These are phyloP conservation scores for Otus sunia DNA, from an alignment of 2,113 vertebrate species.

Conservation along the genomic window DNA sequence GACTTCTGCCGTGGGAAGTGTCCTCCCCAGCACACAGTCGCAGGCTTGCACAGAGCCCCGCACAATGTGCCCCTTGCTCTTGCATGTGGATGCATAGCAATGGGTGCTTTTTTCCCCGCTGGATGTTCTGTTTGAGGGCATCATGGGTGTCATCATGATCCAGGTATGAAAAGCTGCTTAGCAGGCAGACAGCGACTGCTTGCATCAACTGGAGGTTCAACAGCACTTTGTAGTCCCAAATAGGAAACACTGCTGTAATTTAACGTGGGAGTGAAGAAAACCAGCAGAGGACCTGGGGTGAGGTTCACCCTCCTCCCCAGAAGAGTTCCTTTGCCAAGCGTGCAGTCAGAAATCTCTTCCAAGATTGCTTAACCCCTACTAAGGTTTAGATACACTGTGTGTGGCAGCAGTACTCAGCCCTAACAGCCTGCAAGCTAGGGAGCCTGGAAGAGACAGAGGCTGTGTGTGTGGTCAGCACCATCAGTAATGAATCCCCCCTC, in stretches of 20 bases:
- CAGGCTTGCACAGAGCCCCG: background rate
- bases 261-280: background rate
- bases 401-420: background rate
- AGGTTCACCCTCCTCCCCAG: background rate
- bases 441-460: background rate
- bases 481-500: background rate
- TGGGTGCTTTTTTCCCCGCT: background rate
- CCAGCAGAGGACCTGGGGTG: background rate
- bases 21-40: fast-evolving
- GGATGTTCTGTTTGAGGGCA: background rate
- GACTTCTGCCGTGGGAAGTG: background rate
- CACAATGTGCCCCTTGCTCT: fast-evolving
- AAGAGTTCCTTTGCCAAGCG: background rate
- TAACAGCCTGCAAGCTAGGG: background rate
- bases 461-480: background rate
- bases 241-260: background rate
- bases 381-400: background rate
- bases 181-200: background rate
- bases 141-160: background rate
- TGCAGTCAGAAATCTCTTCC: background rate
- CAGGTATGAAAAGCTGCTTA: background rate
- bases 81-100: fast-evolving
- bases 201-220: background rate
- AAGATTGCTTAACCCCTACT: background rate
- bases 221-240: background rate